Percentiles rank a stretch among this genome's conserved stretches.
Conservation (phyloP, 1,140 invertebrate genomes). For the Dysdera silvatica region DNA sequence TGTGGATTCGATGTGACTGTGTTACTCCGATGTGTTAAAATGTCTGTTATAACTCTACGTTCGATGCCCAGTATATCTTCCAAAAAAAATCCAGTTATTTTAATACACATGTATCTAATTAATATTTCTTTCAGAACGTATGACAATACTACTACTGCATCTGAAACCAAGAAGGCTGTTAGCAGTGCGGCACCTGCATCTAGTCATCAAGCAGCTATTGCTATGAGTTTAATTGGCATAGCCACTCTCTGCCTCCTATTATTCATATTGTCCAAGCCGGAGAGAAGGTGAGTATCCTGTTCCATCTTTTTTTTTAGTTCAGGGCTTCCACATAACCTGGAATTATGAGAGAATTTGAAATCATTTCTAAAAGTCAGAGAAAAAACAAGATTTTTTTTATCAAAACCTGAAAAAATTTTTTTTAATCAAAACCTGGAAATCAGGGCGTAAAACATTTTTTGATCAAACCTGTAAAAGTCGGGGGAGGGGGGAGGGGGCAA, state of each 20-base stretch:
- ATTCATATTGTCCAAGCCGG: slow-evolving; percentile 8
- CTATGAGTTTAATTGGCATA: slow-evolving; percentile 2
- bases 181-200: neutral
- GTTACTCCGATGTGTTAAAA: too few relatives aligned
- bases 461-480: neutral
- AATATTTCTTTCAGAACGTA: too few relatives aligned
- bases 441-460: neutral
- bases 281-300: slow-evolving; percentile 20
- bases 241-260: neutral
- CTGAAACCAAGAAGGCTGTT: too few relatives aligned
- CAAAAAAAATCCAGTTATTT: too few relatives aligned
- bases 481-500: too few relatives aligned
- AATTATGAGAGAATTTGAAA: neutral
- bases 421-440: neutral
- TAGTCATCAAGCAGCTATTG: slow-evolving; percentile 1
- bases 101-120: too few relatives aligned
- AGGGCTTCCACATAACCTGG: neutral
- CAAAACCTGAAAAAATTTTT: neutral
- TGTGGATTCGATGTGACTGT: too few relatives aligned
- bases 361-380: neutral
- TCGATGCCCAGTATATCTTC: too few relatives aligned
- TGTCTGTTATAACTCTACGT: too few relatives aligned
- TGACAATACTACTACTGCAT: too few relatives aligned
- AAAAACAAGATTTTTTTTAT: neutral
- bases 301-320: neutral